These are phyloP conservation scores for Damaliscus lunatus DNA, from an alignment of 2,113 vertebrate species.

Conservation along the genomic window DNA sequence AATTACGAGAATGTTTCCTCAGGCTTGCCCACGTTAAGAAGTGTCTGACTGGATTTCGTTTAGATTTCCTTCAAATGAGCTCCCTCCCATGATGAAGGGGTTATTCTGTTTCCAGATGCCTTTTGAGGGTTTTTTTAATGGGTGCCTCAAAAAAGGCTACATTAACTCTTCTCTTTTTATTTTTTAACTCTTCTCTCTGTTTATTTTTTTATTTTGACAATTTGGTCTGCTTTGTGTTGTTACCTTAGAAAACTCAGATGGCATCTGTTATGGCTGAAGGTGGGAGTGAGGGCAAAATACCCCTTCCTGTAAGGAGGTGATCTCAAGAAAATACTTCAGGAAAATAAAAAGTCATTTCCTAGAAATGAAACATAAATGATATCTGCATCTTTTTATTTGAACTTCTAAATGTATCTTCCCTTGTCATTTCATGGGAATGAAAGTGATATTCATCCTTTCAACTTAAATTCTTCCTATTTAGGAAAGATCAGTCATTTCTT, in stretches of 20 bases:
- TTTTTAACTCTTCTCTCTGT: not conserved
- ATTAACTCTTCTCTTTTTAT: not conserved
- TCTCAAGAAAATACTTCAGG: not conserved
- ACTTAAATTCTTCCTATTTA: constrained; percentile 25
- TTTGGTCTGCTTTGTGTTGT: not conserved
- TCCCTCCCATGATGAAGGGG: not conserved
- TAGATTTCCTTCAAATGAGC: not conserved
- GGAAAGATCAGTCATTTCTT: not conserved
- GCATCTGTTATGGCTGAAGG: not conserved
- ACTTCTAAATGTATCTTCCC: not conserved
- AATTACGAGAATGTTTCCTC: not conserved
- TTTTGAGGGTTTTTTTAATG: not conserved
- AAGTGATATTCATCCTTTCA: not conserved
- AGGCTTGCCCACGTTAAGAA: not conserved
- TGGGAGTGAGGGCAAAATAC: not conserved
- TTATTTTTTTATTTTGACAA: not conserved
- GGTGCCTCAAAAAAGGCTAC: not conserved
- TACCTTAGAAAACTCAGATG: not conserved
- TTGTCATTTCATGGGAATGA: not conserved
- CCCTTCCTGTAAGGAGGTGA: not conserved
- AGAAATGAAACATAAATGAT: not conserved
- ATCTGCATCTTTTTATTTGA: not conserved
- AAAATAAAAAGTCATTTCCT: not conserved
- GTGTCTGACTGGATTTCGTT: not conserved
- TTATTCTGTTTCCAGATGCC: not conserved